These are phyloP conservation scores for Ramazzottius varieornatus DNA, from an alignment of 2,888 invertebrate genomes.

Conservation along the genomic window DNA sequence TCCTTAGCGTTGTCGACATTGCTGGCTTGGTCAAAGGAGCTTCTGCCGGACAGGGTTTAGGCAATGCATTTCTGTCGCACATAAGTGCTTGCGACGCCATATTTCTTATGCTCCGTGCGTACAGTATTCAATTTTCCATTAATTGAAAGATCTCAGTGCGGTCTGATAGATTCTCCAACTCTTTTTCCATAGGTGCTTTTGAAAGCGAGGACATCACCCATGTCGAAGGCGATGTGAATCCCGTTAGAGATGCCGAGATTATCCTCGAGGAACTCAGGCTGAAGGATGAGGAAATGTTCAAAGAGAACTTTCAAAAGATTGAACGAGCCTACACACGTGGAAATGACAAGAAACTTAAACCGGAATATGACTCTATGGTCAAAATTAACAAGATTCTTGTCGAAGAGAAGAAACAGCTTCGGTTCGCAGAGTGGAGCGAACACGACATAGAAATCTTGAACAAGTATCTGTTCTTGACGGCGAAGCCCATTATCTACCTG, in stretches of 20 bases:
- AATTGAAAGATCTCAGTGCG: too few relatives aligned
- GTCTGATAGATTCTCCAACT: too few relatives aligned
- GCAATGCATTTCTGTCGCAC: constrained; percentile 93
- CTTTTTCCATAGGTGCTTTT: constrained; percentile 55
- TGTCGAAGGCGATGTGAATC: constrained; percentile 92
- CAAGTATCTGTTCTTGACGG: constrained; percentile 78
- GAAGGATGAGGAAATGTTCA: constrained; percentile 72
- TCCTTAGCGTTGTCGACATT: constrained; percentile 86
- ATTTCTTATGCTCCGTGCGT: constrained; percentile 83
- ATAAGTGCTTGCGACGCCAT: constrained; percentile 95
- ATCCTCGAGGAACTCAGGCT: constrained; percentile 78
- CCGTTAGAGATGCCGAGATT: constrained; percentile 79
- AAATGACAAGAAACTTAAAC: constrained; percentile 72
- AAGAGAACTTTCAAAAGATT: constrained; percentile 46
- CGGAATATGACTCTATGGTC: constrained; percentile 62
- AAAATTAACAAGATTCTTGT: constrained; percentile 56
- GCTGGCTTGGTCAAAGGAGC: constrained; percentile 95
- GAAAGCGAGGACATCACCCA: constrained; percentile 93
- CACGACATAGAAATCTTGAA: constrained; percentile 90
- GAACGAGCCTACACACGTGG: constrained; percentile 40
- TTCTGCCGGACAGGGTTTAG: constrained; percentile 85
- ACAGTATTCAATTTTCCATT: constrained; percentile 4
- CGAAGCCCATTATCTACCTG: constrained; percentile 87
- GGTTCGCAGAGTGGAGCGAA: constrained; percentile 72
- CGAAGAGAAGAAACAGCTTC: constrained; percentile 69